A percentile compares a stretch with the other conserved stretches of the same genome.
phyloP scores from a whole-genome alignment of 2,888 invertebrate genomes.

The Phyllotreta striolata region DNA sequence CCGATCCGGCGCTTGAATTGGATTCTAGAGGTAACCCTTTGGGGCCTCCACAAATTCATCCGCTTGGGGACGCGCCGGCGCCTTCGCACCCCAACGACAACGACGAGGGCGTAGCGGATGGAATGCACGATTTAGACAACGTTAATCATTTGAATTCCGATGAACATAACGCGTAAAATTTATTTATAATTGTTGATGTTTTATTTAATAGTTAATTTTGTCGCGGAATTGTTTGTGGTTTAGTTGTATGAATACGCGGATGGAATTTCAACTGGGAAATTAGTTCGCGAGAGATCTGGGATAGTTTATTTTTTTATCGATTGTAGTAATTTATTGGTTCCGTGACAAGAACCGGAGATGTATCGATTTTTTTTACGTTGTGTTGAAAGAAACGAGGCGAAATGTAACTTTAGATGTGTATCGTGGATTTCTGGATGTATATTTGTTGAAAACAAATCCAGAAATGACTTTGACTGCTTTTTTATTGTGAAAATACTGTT shows the following conservation, averaged over 20 bases:
- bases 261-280: not conserved
- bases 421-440: too few relatives aligned
- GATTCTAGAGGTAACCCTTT: conserved; percentile 68
- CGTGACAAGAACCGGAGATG: not conserved
- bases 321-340: conserved; percentile 3
- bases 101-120: conserved; percentile 59
- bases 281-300: not conserved
- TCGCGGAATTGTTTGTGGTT: conserved; percentile 1
- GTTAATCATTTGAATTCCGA: conserved; percentile 42
- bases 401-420: too few relatives aligned
- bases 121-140: conserved; percentile 45
- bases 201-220: conserved; percentile 1
- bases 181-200: conserved; percentile 21
- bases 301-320: not conserved
- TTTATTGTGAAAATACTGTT: too few relatives aligned
- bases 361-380: conserved; percentile 1
- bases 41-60: conserved; percentile 40
- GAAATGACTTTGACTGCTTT: too few relatives aligned
- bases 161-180: conserved; percentile 38
- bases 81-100: conserved; percentile 52
- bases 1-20: conserved; percentile 81
- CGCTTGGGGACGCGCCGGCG: conserved; percentile 42
- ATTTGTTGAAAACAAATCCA: too few relatives aligned
- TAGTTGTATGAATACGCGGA: not conserved
- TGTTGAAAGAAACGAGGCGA: too few relatives aligned